Evolutionary conservation across 2,797 vertebrate genomes (phyloP), one percentile per base, ranked within the genome.

Genomic region (Parambassis ranga): DNA sequence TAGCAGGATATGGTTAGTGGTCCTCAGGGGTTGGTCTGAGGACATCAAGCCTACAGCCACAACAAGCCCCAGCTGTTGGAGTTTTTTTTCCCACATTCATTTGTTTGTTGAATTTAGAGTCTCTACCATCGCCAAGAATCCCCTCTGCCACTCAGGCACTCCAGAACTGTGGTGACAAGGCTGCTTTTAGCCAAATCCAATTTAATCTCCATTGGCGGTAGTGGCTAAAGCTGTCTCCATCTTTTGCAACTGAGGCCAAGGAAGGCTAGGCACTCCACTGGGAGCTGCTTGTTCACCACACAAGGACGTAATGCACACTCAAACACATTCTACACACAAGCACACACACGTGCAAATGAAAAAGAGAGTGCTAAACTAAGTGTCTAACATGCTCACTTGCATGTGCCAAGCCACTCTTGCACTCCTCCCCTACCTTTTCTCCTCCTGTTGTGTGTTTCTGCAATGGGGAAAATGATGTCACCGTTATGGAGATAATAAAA

Each of bases 161-260:
- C 85, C 75, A 74, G 58, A 63, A 65, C 73, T 27, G 32, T 57
- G 65, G 82, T 76, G 86, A 84, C 73, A 77, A 64, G 70, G 48
- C 66, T 55, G 78, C 82, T 87, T 88, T 89, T 85, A 82, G 85
- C 80, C 80, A 88, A 89, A 86, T 89, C 88, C 79, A 84, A 84
- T 89, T 89, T 84, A 87, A 89, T 90, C 78, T 88, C 71, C 70
- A 77, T 77, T 82, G 83, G 83, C 65, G 50, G 69, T 65, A 62
- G 65, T 79, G 71, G 78, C 90, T 86, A 79, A 88, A 87, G 68
- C 79, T 60, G 69, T 87, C 73, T 82, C 73, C 70, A 66, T 82
- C 52, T 72, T 44, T 53, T 55, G 55, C 52, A 47, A 65, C 65
- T 52, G 60, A 60, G 56, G 64, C 77, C 66, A 68, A 70, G 57